Evolutionary conservation across 2,113 vertebrate species (phyloP), one percentile per base, ranked within the genome.

Genomic region (Apus apus): DNA sequence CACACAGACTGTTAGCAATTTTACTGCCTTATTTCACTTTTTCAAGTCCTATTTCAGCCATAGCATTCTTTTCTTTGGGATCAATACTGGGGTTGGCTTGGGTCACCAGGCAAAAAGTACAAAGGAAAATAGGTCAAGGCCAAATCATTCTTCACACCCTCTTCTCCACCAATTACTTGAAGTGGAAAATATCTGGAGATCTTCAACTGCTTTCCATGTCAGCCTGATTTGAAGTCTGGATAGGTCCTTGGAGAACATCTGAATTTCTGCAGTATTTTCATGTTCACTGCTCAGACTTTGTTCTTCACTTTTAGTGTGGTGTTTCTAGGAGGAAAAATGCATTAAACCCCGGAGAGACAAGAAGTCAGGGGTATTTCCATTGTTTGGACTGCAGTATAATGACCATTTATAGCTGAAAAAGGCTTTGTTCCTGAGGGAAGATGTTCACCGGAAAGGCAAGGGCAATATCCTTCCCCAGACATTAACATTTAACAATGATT

Each of bases 401-500:
- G 61, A 60, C 48, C 57, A 80, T 71, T 74, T 1, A 2, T 53
- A 78, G 34, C 53, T 81, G 43, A 34, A 93, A 89, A 92, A 81
- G 21, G 6, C 57, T 92, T 86, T 86, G 5, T 5, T 87, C 76
- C 72, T 64, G 23, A 25, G 61, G 43, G 34, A 84, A 17, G 14
- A 48, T 48, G 20, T 60, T 95, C 80, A 67, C 73, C 74, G 61
- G 51, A 85, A 90, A 86, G 56, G 9, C 15, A 32, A 8, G n/a
- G 43, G 56, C 6, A 89, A 79, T 83, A 62, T 48, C 11, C 50
- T 87, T 95, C 38, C 27, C 46, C 29, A 73, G 22, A 29, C 32
- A 83, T 88, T 88, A 93, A 62, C 38, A 80, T 86, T 92, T 92
- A 88, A 86, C 34, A 86, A 77, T 51, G 22, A 86, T 90, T 89